Evolutionary conservation across 2,113 vertebrate genomes (phyloP).

Genomic region (Ovibos moschatus): DNA sequence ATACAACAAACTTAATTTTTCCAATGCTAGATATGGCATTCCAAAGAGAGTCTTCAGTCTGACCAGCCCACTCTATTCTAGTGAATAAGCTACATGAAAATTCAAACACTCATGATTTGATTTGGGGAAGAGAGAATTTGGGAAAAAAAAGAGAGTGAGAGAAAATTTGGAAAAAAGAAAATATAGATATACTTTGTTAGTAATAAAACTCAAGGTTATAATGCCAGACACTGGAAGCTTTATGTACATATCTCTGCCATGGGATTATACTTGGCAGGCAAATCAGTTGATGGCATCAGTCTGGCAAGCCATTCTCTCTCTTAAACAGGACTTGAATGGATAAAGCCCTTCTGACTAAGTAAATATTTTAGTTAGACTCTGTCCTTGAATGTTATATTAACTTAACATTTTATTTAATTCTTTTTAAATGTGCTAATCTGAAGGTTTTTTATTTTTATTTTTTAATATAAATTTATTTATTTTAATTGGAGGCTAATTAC

Average conservation of each 20-base stretch:
- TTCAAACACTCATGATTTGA: not conserved
- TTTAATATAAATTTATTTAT: too few relatives aligned
- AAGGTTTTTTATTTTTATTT: too few relatives aligned
- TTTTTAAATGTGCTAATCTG: too few relatives aligned
- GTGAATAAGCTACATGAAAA: not conserved
- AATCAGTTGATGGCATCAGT: not conserved
- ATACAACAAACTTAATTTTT: not conserved
- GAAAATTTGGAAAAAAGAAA: not conserved
- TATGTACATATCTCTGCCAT: not conserved
- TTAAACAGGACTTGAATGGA: not conserved
- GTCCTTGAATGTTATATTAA: slow-evolving; percentile 15
- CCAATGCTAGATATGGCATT: not conserved
- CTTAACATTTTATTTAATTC: slow-evolving; percentile 5
- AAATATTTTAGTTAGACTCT: slow-evolving; percentile 19
- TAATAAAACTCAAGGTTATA: not conserved
- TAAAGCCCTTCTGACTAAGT: not conserved
- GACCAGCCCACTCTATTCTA: not conserved
- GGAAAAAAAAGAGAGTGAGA: not conserved
- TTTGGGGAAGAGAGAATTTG: not conserved
- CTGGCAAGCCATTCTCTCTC: not conserved
- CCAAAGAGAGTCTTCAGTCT: not conserved
- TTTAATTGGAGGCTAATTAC: too few relatives aligned
- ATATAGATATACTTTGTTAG: not conserved
- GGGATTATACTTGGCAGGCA: not conserved
- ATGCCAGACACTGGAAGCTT: not conserved